phyloP scores from a whole-genome alignment of 2,113 vertebrate genomes.

The Salminus brasiliensis region DNA sequence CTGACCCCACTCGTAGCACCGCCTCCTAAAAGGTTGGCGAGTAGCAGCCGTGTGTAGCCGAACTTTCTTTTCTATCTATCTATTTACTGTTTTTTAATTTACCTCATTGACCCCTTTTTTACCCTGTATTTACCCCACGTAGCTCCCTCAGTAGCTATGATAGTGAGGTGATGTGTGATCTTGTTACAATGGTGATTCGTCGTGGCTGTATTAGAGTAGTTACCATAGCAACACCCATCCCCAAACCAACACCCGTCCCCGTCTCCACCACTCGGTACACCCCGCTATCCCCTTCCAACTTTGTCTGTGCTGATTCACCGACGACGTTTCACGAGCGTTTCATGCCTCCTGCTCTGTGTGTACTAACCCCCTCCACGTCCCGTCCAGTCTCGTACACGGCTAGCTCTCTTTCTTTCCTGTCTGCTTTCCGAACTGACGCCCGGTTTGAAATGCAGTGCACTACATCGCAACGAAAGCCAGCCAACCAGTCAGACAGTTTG shows the following conservation, averaged over 20 bases:
- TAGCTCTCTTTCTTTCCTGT: constrained; percentile 31
- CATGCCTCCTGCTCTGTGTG: constrained; percentile 79
- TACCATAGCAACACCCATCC: constrained; percentile 25
- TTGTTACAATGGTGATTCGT: constrained; percentile 16
- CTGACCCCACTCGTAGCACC: constrained; percentile 58
- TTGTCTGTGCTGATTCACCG: constrained; percentile 60
- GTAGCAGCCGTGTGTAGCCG: constrained; percentile 65
- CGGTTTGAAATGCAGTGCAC: not conserved
- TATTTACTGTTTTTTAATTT: not conserved
- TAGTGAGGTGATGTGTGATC: constrained; percentile 21
- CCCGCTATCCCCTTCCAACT: constrained; percentile 47
- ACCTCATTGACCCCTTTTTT: not conserved
- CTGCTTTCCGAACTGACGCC: constrained; percentile 31
- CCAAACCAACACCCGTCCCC: constrained; percentile 13
- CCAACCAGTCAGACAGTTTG: not conserved
- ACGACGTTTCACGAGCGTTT: constrained; percentile 69
- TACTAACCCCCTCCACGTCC: constrained; percentile 69
- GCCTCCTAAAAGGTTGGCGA: constrained; percentile 69
- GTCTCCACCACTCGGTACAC: constrained; percentile 3
- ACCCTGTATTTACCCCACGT: not conserved
- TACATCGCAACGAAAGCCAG: not conserved
- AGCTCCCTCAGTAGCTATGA: constrained; percentile 10
- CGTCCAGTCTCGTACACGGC: constrained; percentile 27
- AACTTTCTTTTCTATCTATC: constrained; percentile 11
- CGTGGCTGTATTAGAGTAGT: constrained; percentile 18